A percentile compares a stretch with the other conserved stretches of the same genome.
phyloP scores from a whole-genome alignment of 2,113 vertebrate species.

The Hyaena hyaena region DNA sequence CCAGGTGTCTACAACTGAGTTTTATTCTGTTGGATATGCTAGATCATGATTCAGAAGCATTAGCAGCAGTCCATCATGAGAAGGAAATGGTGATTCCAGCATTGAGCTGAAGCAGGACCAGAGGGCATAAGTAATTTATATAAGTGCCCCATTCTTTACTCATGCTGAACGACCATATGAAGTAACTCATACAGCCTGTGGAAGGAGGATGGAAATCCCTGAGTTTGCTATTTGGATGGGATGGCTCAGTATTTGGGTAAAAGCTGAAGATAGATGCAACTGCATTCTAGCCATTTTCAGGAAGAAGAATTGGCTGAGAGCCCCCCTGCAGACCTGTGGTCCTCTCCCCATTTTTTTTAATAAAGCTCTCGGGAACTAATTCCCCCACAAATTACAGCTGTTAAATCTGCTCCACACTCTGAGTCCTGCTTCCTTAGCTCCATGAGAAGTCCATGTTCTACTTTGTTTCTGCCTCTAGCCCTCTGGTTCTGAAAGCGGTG shows the following conservation, averaged over 20 bases:
- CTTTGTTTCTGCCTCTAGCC: neutral
- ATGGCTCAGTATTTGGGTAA: neutral
- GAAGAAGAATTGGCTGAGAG: neutral
- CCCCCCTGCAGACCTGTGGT: too few relatives aligned
- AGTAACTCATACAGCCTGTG: neutral
- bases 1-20: neutral
- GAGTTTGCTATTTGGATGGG: neutral
- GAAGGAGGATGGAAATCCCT: neutral
- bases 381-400: neutral
- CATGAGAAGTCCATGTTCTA: neutral
- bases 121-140: neutral
- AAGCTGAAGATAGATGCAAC: neutral
- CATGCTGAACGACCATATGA: neutral
- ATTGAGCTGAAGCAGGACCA: neutral
- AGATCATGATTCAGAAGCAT: neutral
- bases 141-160: neutral
- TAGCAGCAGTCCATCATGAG: neutral
- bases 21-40: neutral
- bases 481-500: neutral
- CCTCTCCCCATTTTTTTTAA: neutral
- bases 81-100: neutral
- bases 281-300: neutral
- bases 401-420: neutral
- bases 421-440: neutral
- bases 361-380: neutral